Base-by-base conservation (phyloP, 2,797 vertebrate species). In the Poeciliopsis gracilis region DNA sequence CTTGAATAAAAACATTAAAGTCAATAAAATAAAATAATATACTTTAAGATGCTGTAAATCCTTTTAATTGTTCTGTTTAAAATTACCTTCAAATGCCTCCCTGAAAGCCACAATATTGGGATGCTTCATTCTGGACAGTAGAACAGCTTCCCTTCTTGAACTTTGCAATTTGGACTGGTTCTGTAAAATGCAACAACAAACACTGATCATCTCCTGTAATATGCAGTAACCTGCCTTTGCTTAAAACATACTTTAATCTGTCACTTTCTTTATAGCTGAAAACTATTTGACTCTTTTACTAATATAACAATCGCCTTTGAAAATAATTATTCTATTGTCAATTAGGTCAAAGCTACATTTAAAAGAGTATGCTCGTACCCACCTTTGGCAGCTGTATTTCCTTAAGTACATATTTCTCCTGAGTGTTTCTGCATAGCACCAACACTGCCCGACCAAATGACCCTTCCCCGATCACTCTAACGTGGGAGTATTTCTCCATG, bases 111-210 rank as follows among this genome's bases (percentile, higher is more conserved):
- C 97, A 0, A 99, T 96, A 86, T 98, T 97, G 30, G 95, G 93
- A 86, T 99, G 97, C 46, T 97, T 97, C 97, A 99, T 97, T 94
- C 90, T 96, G 79, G 97, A 96, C 88, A 99, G 91, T 55, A 99
- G 93, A 87, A 97, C 53, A 9, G 97, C 97, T 94, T 99, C 98
- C 79, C 88, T 96, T 87, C 96, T 95, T 36, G 94, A 96, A 76
- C 84, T 94, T 81, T 95, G 93, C 83, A 82, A 67, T 84, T 90
- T 95, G 80, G 91, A 85, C 36, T 71, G 91, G 88, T 93, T 95
- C 97, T 99, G 77, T 85, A 86, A 87, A 85, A 90, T 84, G 63
- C 36, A 89, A 88, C 70, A 73, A 25, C 2, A 72, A 63, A 5
- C 28, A 47, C 33, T 71, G 72, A 77, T 81, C n/a, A 41, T 1